Base-by-base conservation (phyloP, 2,888 invertebrate species). In the Caenorhabditis auriculariae region DNA sequence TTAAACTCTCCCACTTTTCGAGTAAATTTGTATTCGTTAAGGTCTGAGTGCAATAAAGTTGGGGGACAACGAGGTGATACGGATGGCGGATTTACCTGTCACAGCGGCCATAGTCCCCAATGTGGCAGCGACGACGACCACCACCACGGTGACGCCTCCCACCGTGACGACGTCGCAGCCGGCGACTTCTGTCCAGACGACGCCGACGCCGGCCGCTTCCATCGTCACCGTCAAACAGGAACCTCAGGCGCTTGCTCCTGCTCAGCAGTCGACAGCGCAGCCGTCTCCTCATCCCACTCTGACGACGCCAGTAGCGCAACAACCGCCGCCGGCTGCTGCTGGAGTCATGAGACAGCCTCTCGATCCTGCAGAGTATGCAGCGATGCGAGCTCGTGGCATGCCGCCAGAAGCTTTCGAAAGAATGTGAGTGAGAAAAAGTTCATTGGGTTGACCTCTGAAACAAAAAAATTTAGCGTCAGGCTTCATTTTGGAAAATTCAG, bases 271-370 rank as follows among this genome's bases (percentile, higher is more conserved):
- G 23, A 9, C 7, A 9, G 19, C 9, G 21, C 60, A 37, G 43
- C 47, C 19, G 29, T n/a, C 6, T 7, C 39, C 17, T 19, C 39
- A 39, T 12, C 39, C 39, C n/a, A 39, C 7, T 39, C 39, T 5
- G n/a, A 39, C 21, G 12, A 43, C 43, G 26, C 42, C 54, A 21
- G 55, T 42, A 19, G 47, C 42, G 26, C 54, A 54, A 2, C 61
- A 61, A 2, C 53, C 50, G 9, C 52, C 56, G 6, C 56, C 61
- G 0, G 56, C 49, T n/a, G 43, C 56, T 4, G 56, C 45, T 6
- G 54, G 50, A 2, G 53, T n/a, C n/a, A n/a, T n/a, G n/a, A n/a
- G n/a, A n/a, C n/a, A n/a, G n/a, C n/a, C n/a, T n/a, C n/a, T n/a
- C n/a, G n/a, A n/a, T n/a, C n/a, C n/a, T n/a, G n/a, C n/a, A n/a